Base-by-base conservation (phyloP, 2,888 invertebrate genomes). In the Ectropis crepuscularia region DNA sequence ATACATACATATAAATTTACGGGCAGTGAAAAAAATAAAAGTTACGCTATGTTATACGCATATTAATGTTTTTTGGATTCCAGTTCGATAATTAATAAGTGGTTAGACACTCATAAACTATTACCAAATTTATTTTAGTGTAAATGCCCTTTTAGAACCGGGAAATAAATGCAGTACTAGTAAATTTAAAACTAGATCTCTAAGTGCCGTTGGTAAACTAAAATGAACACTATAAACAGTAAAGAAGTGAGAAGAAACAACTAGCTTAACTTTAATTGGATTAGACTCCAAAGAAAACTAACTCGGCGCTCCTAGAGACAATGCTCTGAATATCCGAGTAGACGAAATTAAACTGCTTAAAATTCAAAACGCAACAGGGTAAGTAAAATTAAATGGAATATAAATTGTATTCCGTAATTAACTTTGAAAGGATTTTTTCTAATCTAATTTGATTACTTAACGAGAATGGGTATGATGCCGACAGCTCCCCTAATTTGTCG, bases 401-500 rank as follows among this genome's bases (percentile, higher is more conserved):
- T 57, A 60, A 57, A 60, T 65, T 63, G 50, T 59, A 57, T 55
- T 57, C 57, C 48, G 46, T 61, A 57, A 67, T 66, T 68, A 66
- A 67, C 65, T 66, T 67, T 65, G 59, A 68, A 70, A 51, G 71
- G 67, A 70, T 68, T 68, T 67, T n/a, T 69, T 69, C 49, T 68
- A 65, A 69, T 67, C 53, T 58, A 68, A 70, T 70, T 70, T 64
- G 68, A 70, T 70, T 70, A 68, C 62, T 69, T 64, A 64, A 66
- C 69, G 62, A 66, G 62, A 69, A 60, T 64, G 57, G 59, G 67
- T 69, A 57, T 70, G 64, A 64, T 68, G 61, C 53, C 51, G 57
- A 63, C 68, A 62, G 48, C 65, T 65, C 62, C 64, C 66, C 68
- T 72, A 70, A 77, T 78, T 74, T 71, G 69, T 69, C 69, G 65